Evolutionary conservation across 2,888 invertebrate species (phyloP), one percentile per base, ranked within the genome.

Genomic region (Smittia sp.): DNA sequence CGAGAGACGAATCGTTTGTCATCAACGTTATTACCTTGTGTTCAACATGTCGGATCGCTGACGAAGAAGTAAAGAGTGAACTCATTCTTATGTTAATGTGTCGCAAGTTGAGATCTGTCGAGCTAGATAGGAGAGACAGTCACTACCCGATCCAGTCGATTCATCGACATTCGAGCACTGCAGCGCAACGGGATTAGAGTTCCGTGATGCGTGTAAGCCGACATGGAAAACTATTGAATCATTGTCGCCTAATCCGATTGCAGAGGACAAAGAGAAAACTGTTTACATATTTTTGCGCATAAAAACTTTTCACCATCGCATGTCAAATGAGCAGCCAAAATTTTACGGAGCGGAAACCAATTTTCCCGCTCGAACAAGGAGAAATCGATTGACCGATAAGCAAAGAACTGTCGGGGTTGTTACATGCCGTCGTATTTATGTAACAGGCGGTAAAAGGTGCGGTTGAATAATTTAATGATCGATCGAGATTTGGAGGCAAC

Each of bases 371-470:
- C 22, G 62, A 62, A 4, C 7, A 15, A 15, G 11, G 25, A 24
- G 20, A 68, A 46, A 68, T 25, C 68, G 68, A 68, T 65, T 52
- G 52, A 68, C 41, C 52, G 68, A 68, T 68, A 68, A 65, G 24
- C 7, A 62, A 46, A 66, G 7, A 15, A 9, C 39, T 38, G 13
- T 38, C 27, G 20, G 38, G n/a, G 18, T n/a, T 18, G 32, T 18
- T 66, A 32, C 32, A 32, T 32, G n/a, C n/a, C n/a, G n/a, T n/a
- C n/a, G n/a, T n/a, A n/a, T n/a, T n/a, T n/a, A n/a, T n/a, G 66
- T 66, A 66, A 66, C 66, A 66, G 9, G 27, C 38, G 38, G 13
- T 13, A 22, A 66, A 66, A 66, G 66, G 66, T 66, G 66, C 66
- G 66, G 66, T 32, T 27, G 32, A 4, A 39, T 20, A 66, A 38